Base-by-base conservation (phyloP, 2,888 invertebrate genomes). In the Lasioglossum figueresi region DNA sequence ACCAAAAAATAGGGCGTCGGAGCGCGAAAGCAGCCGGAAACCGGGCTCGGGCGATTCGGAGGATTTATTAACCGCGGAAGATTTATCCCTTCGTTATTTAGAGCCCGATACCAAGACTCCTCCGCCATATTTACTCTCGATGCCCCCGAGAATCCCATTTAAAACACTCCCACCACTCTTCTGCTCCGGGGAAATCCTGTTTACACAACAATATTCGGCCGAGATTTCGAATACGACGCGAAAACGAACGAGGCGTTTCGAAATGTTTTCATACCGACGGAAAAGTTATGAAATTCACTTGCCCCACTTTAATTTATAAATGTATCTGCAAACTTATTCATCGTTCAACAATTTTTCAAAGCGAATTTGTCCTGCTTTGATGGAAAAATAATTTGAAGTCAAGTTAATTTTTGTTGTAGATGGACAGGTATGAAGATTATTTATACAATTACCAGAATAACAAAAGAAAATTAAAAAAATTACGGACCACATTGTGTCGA, bases 11-110 rank as follows among this genome's bases (percentile, higher is more conserved):
- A 68, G 68, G 56, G 56, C 63, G 80, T 70, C 56, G 63, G 80
- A 75, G 63, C 48, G 83, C 76, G 77, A 83, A 81, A 85, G 66
- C 23, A 70, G 72, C 27, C 73, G 45, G 79, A 70, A 78, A 83
- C 72, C 56, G 31, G 8, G n/a, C 52, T 71, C 66, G 43, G 43
- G 63, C 83, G 77, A 78, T 76, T 76, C 79, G 10, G 71, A 37
- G 70, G 77, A 88, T 88, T 88, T 71, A 88, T 88, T 85, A 88
- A 88, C 82, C 14, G 23, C 37, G 23, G 19, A 40, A 83, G 80
- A 88, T 88, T 78, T 78, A 86, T 84, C 52, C 45, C 45, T 56
- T 40, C 59, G 76, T 85, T 85, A 86, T 80, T 86, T 83, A 78
- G 63, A 84, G 80, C 66, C 59, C 63, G 45, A 34, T 19, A 31